These are phyloP conservation scores for Notiomystis cincta DNA, from an alignment of 2,113 vertebrate species.

Conservation along the genomic window DNA sequence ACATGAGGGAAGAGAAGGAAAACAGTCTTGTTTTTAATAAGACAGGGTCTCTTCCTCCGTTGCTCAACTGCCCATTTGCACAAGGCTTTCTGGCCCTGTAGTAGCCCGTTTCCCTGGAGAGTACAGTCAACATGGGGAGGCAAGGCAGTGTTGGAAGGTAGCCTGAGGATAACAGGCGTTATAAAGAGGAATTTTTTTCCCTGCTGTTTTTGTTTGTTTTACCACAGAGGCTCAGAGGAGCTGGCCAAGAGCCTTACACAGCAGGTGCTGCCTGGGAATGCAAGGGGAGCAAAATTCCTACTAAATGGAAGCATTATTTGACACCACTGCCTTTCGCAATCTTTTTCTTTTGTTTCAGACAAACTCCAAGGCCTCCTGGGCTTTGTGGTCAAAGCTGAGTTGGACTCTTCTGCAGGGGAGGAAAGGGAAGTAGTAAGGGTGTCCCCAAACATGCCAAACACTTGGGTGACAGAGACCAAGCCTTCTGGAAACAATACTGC, in stretches of 20 bases:
- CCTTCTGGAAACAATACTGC: slow-evolving; percentile 48
- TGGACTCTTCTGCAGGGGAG: slow-evolving; percentile 53
- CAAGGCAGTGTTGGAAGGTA: slow-evolving; percentile 60
- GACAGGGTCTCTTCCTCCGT: background rate
- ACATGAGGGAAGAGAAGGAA: background rate
- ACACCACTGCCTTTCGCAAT: slow-evolving; percentile 68
- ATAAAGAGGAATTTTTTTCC: slow-evolving; percentile 72
- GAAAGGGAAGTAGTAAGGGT: slow-evolving; percentile 57
- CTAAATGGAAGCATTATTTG: slow-evolving; percentile 74
- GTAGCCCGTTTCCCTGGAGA: slow-evolving; percentile 31
- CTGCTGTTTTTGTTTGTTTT: slow-evolving; percentile 75
- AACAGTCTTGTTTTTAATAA: slow-evolving; percentile 42
- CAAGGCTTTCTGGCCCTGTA: slow-evolving; percentile 37
- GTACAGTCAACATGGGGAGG: slow-evolving; percentile 13
- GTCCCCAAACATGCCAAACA: slow-evolving; percentile 46
- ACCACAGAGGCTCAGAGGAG: slow-evolving; percentile 69
- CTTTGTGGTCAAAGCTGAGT: slow-evolving; percentile 53
- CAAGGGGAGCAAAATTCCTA: slow-evolving; percentile 69
- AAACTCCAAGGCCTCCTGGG: slow-evolving; percentile 57
- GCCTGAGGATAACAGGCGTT: slow-evolving; percentile 73
- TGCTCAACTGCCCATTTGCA: slow-evolving; percentile 48
- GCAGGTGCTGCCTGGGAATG: slow-evolving; percentile 74
- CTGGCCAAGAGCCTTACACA: slow-evolving; percentile 69
- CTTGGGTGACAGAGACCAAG: slow-evolving; percentile 46
- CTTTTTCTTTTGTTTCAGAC: slow-evolving; percentile 69